Evolutionary conservation across 1,140 invertebrate species (phyloP), one percentile per base, ranked within the genome.

Genomic region (Drosophila novamexicana): DNA sequence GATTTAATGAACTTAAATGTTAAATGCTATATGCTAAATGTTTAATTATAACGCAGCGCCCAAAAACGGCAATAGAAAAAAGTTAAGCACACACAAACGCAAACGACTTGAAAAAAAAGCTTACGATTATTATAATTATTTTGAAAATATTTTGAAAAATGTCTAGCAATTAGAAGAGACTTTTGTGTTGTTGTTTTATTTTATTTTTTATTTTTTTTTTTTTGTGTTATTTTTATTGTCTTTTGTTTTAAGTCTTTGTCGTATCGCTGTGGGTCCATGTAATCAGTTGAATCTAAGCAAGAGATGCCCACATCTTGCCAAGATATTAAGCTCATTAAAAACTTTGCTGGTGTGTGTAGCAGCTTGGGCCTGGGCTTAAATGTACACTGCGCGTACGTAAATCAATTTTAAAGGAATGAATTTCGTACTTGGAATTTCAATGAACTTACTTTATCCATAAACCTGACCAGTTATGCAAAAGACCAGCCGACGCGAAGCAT

Each of bases 261-360:
- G 42, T 59, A 45, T 63, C 45, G 44, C 62, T 57, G 49, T 63
- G 52, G 57, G 59, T 79, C 52, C 16, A 52, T 84, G 80, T 90
- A 89, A 89, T 89, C 84, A 84, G 84, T 84, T 72, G 68, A 58
- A 89, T 89, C 84, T 89, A 63, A 75, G 67, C 75, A 16, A 85
- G 67, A 75, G 71, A 75, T 75, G 71, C 77, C 81, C 85, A 90
- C 85, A 89, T 78, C 75, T 75, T 65, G 49, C 66, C 69, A 73
- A 90, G 81, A 88, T 84, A 89, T 89, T 84, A 89, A 89, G 84
- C 85, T 89, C 84, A 89, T 89, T 89, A 89, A 84, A 89, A 89
- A 77, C 49, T 68, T 29, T 70, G 73, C 58, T 36, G 66, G 67
- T 81, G 63, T 77, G 44, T 7, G 49, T 47, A 45, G 12, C 45